Base-by-base conservation (phyloP, 2,113 vertebrate genomes). In the Catharus bicknelli region DNA sequence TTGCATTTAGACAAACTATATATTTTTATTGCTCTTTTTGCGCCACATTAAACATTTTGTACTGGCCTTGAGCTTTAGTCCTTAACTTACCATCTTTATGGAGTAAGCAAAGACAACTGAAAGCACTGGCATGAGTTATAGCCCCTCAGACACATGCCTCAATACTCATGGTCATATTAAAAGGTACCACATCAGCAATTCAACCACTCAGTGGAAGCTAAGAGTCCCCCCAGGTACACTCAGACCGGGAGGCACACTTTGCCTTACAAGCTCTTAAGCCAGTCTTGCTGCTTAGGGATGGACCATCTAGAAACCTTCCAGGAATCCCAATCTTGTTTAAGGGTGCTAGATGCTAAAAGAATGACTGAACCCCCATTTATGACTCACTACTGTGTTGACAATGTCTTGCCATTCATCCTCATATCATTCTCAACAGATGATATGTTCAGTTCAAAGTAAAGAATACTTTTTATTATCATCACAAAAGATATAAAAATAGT, bases 401-500 rank as follows among this genome's bases (percentile, higher is more conserved):
- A 58, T 11, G 25, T n/a, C 54, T 76, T 73, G 45, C 54, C 40
- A 54, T 61, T 95, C 85, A 76, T 50, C 19, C 29, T 90, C 55
- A 83, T 73, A 87, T 50, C 34, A 69, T 77, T 93, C 51, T 57
- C 50, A 75, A 73, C 22, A 61, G 53, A 81, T 45, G 7, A 82
- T 1, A 6, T 38, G 58, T 40, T 90, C 66, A 64, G 32, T 85
- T 68, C 51, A 75, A 88, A 79, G 83, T 25, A 81, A 76, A 74
- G 23, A 70, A 72, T 29, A 68, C 8, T 67, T 88, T 45, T 69
- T 68, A 87, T 45, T 76, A 76, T 23, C 5, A 88, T 38, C 82
- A 90, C 13, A 42, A 88, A 90, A 88, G 14, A 69, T 7, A n/a
- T 36, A 85, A 88, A 90, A 91, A 90, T 62, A 95, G 67, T 69